Base-by-base conservation (phyloP, 1,140 invertebrate genomes). In the Dolichoris vasculosae region DNA sequence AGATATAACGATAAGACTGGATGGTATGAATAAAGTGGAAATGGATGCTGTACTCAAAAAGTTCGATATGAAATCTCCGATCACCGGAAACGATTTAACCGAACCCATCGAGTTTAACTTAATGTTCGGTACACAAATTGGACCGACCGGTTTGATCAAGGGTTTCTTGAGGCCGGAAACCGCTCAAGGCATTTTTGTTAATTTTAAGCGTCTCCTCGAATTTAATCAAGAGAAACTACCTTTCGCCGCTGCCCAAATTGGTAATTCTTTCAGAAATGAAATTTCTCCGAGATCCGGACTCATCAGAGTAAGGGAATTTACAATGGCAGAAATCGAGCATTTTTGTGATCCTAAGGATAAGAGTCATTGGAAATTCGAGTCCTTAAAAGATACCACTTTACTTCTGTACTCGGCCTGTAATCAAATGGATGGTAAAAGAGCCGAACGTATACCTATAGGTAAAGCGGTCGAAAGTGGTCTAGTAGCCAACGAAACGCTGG, bases 301-400 rank as follows among this genome's bases (percentile, higher is more conserved):
- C 17, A 96, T 99, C 30, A 95, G 99, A 90, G 98, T 99, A 2
- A 95, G 97, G 90, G 99, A 99, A 92, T 99, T 99, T 90, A 99
- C 98, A 0, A 99, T 99, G 98, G 99, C 99, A 75, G 99, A 99
- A 94, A 99, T 99, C 88, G 99, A 99, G 92, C 98, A 99, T 94
- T 99, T 99, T 92, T 99, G 99, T 94, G 98, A 99, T 93, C 97
- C 98, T 1, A 92, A 88, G 4, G 94, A 97, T 86, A 99, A 99
- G 90, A 95, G 94, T 86, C 98, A 99, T 94, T 96, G 96, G 0
- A 99, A 99, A 93, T 99, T 99, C 94, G 94, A 94, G 1, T 93
- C 93, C 69, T 94, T 99, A 0, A 95, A 95, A 88, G 94, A 98
- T 89, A 95, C 97, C 4, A 94, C 93, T 86, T 92, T 99, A 91